phyloP scores from a whole-genome alignment of 2,888 invertebrate genomes.

The Acrobasis suavella region DNA sequence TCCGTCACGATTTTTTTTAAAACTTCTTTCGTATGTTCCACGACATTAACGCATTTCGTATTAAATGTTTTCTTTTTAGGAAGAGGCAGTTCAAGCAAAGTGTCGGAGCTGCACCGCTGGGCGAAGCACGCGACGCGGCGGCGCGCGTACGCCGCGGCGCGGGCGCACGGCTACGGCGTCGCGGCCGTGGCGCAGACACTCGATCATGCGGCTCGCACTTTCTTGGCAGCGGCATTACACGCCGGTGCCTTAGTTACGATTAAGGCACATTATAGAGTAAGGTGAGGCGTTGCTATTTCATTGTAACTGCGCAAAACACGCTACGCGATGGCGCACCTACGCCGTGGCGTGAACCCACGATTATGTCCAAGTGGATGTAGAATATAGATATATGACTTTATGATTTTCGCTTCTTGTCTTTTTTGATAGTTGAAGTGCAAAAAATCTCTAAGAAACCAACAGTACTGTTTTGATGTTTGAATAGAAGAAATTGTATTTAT shows the following conservation, averaged over 20 bases:
- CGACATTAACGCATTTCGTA: too few relatives aligned
- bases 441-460: too few relatives aligned
- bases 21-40: too few relatives aligned
- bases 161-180: slow-evolving; percentile 91
- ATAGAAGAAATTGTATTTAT: background rate
- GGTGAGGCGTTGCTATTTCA: slow-evolving; percentile 59
- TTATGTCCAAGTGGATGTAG: too few relatives aligned
- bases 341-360: too few relatives aligned
- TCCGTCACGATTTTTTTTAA: too few relatives aligned
- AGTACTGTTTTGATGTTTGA: background rate
- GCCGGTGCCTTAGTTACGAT: slow-evolving; percentile 90
- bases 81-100: slow-evolving; percentile 34
- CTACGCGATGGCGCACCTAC: too few relatives aligned
- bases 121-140: slow-evolving; percentile 87
- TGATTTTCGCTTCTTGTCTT: too few relatives aligned
- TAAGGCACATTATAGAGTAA: slow-evolving; percentile 90
- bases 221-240: slow-evolving; percentile 91
- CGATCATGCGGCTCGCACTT: slow-evolving; percentile 92
- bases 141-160: slow-evolving; percentile 88
- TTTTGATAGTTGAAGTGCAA: too few relatives aligned
- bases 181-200: slow-evolving; percentile 94
- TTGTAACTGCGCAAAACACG: too few relatives aligned
- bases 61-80: slow-evolving; percentile 29
- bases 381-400: too few relatives aligned
- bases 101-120: slow-evolving; percentile 81